Conservation (phyloP, 2,113 vertebrate genomes). For the Nicator chloris region DNA sequence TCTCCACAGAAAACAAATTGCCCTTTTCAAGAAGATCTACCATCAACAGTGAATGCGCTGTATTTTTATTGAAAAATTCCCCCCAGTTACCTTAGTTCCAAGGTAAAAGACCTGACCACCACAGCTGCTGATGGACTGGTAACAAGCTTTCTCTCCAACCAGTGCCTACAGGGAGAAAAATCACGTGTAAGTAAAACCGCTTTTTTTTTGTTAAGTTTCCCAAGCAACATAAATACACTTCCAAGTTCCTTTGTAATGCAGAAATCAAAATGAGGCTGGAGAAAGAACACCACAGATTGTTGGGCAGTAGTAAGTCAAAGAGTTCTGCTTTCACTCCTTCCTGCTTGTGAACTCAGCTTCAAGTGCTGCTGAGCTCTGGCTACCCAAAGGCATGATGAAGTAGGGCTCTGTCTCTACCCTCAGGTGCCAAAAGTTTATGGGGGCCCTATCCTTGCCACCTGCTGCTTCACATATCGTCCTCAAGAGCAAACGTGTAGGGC, state of each 20-base stretch:
- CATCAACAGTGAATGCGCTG: not conserved
- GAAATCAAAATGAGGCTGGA: not conserved
- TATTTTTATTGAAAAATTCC: not conserved
- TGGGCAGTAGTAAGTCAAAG: not conserved
- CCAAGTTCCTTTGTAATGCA: not conserved
- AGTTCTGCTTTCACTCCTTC: not conserved
- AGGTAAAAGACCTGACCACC: slow-evolving; percentile 93
- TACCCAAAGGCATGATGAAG: not conserved
- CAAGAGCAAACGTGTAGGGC: not conserved
- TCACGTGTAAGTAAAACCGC: not conserved
- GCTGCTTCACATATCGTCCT: not conserved
- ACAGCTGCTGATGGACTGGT: slow-evolving; percentile 92
- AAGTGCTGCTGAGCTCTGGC: not conserved
- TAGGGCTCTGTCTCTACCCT: not conserved
- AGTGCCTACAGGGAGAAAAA: slow-evolving; percentile 79
- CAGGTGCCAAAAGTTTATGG: not conserved
- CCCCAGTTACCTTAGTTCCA: slow-evolving; percentile 88
- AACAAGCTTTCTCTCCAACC: slow-evolving; percentile 97
- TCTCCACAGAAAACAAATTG: not conserved
- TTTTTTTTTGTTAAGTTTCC: not conserved
- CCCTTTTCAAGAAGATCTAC: not conserved
- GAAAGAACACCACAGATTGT: not conserved
- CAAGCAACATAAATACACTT: not conserved
- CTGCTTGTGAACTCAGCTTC: not conserved
- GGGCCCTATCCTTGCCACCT: not conserved